phyloP scores from a whole-genome alignment of 2,797 vertebrate genomes.

The Micrastur ruficollis region DNA sequence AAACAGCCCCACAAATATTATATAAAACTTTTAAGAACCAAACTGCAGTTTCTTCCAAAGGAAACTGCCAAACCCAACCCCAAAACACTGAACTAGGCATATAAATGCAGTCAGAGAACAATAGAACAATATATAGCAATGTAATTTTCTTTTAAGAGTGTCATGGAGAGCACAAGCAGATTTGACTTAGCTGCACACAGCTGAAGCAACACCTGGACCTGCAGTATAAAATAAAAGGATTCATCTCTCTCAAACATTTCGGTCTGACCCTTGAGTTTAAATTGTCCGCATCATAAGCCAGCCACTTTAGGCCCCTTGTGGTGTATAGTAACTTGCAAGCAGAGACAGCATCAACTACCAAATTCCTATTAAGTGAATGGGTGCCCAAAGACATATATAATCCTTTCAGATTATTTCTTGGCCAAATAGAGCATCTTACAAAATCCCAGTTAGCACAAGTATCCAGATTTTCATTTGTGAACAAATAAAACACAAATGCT shows the following conservation, averaged over 20 bases:
- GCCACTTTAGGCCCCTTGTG: background rate
- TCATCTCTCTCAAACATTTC: background rate
- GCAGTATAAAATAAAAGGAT: background rate
- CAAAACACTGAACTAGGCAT: background rate
- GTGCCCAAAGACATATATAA: background rate
- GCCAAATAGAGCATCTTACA: background rate
- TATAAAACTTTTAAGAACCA: background rate
- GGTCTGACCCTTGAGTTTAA: background rate
- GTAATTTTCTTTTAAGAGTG: background rate
- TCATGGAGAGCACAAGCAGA: background rate
- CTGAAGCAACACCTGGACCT: background rate
- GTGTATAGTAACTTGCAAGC: background rate
- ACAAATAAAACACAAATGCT: background rate
- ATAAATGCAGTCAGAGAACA: background rate
- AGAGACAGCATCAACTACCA: background rate
- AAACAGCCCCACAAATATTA: background rate
- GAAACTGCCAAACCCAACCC: background rate
- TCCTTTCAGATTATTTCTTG: background rate
- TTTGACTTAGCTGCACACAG: background rate
- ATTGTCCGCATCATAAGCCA: background rate
- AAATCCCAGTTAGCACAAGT: background rate
- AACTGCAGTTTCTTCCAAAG: background rate
- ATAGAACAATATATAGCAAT: background rate
- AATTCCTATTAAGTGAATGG: background rate
- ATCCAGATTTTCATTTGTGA: background rate